Base-by-base conservation (phyloP, 2,888 invertebrate species). In the Spodoptera picta region DNA sequence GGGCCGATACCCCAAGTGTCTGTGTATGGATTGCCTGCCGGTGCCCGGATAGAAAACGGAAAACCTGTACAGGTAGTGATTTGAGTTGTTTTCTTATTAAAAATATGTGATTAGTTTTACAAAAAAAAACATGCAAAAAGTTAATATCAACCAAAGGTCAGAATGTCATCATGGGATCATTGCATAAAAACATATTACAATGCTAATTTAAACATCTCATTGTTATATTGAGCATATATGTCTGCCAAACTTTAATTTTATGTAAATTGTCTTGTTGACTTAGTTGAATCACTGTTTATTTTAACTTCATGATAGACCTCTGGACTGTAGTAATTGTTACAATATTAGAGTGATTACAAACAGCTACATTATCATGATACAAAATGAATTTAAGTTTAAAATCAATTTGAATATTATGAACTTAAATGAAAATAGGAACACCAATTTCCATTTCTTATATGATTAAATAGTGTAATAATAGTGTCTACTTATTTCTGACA, bases 1-100 rank as follows among this genome's bases (percentile, higher is more conserved):
- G 96, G 96, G 63, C 96, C 97, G 55, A 95, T 97, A 88, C 96
- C 97, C 65, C 97, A 97, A 95, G 97, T 97, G 57, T 96, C 96
- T 51, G 96, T 96, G 58, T 96, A 96, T 87, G 96, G 96, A 14
- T 92, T 96, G 67, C 96, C 96, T 61, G 95, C 96, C 59, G 94
- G 95, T 68, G 92, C 95, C 63, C 95, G 96, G 81, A 92, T 95
- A 81, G 96, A 96, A 86, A 95, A 95, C 89, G 96, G 95, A 73
- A 96, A 96, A 89, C 93, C 96, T 66, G 91, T 95, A 19, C 96
- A 96, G 95, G 96, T 96, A 92, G 68, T 36, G 60, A 41, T 58
- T 68, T 50, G 50, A 45, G 41, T 54, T 47, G 46, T 31, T 27
- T 50, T 43, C 9, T 42, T 51, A 4, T 19, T 41, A 27, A 14